Evolutionary conservation across 2,113 vertebrate species (phyloP).

Genomic region (Ctenodactylus gundi): DNA sequence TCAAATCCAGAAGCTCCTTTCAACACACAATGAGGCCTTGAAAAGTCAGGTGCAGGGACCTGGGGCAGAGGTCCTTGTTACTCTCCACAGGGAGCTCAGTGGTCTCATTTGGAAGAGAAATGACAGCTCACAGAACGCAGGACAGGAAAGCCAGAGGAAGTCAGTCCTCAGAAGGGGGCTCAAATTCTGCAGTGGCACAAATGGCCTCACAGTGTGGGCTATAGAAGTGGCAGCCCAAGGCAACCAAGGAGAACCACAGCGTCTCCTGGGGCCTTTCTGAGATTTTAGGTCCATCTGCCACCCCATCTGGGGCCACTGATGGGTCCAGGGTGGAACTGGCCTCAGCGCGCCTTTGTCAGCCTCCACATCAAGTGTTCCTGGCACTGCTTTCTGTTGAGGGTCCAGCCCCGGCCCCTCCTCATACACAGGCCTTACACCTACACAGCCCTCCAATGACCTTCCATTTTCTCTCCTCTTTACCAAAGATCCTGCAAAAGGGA

Average conservation of each 20-base stretch:
- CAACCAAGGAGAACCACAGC: background rate
- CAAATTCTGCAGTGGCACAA: background rate
- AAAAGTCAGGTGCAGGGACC: background rate
- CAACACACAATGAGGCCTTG: background rate
- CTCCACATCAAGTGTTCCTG: too few relatives aligned
- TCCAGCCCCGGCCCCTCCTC: background rate
- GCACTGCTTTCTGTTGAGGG: background rate
- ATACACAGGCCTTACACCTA: background rate
- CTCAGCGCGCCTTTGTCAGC: background rate
- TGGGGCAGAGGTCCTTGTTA: background rate
- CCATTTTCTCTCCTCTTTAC: background rate
- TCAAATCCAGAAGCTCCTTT: background rate
- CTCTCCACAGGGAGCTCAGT: background rate
- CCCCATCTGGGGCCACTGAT: background rate
- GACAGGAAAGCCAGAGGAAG: background rate
- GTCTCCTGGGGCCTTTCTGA: too few relatives aligned
- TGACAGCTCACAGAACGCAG: background rate
- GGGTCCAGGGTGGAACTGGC: background rate
- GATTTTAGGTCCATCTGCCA: background rate
- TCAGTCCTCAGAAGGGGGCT: background rate
- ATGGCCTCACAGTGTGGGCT: accelerated
- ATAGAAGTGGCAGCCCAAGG: background rate
- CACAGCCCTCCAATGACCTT: too few relatives aligned
- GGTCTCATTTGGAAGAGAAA: background rate
- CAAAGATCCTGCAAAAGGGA: background rate